phyloP scores from a whole-genome alignment of 1,140 invertebrate genomes.

The Araneus ventricosus region DNA sequence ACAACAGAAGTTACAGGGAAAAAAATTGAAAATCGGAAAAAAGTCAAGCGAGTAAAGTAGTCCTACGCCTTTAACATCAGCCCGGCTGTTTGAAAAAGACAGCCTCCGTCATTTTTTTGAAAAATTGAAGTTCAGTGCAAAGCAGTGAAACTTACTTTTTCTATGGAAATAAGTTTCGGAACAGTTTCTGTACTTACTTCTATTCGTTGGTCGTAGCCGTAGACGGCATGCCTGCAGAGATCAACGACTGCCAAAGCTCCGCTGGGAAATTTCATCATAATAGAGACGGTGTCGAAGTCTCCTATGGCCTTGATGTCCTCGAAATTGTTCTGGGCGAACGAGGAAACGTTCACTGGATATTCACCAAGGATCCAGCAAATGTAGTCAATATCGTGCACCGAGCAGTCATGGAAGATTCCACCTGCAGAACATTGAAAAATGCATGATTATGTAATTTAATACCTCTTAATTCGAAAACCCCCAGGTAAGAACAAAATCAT shows the following conservation, averaged over 20 bases:
- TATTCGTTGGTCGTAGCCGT: constrained; percentile 87
- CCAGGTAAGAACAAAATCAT: too few relatives aligned
- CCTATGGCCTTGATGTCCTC: constrained; percentile 83
- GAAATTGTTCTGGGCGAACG: constrained; percentile 81
- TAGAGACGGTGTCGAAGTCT: constrained; percentile 86
- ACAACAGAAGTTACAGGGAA: too few relatives aligned
- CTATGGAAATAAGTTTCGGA: too few relatives aligned
- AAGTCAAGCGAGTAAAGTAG: too few relatives aligned
- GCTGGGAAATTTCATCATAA: constrained; percentile 84
- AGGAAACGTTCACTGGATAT: constrained; percentile 82
- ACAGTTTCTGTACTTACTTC: constrained; percentile 81
- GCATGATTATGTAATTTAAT: background rate
- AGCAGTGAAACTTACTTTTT: too few relatives aligned
- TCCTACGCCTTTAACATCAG: too few relatives aligned
- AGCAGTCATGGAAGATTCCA: constrained; percentile 87
- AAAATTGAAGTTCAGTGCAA: too few relatives aligned
- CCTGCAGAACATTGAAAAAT: constrained; percentile 79
- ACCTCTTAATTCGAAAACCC: too few relatives aligned
- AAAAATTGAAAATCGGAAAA: too few relatives aligned
- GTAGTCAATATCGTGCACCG: constrained; percentile 86
- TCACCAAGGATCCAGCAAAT: constrained; percentile 78
- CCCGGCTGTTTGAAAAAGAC: too few relatives aligned
- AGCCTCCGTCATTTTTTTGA: too few relatives aligned
- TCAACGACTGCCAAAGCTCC: constrained; percentile 85
- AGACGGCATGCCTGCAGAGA: constrained; percentile 84